phyloP scores from a whole-genome alignment of 2,888 invertebrate genomes.

The Schrankia costaestrigalis region DNA sequence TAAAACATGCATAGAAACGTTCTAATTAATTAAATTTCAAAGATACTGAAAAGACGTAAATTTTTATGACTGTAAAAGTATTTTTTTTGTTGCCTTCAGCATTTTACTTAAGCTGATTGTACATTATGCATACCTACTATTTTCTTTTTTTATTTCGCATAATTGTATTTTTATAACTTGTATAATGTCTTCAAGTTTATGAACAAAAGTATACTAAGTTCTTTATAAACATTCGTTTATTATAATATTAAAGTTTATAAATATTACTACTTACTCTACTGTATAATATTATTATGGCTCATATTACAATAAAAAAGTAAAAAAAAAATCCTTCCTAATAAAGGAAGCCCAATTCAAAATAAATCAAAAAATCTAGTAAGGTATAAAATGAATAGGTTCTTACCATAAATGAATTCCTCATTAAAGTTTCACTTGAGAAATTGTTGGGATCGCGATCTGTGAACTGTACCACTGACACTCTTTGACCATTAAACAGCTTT shows the following conservation, averaged over 20 bases:
- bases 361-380: no score
- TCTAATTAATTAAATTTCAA: not conserved
- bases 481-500: constrained; percentile 51
- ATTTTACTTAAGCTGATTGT: not conserved
- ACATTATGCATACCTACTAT: not conserved
- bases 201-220: no score
- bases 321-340: no score
- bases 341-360: no score
- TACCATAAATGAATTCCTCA: constrained; percentile 64
- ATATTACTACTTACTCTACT: not conserved
- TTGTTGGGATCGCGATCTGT: constrained; percentile 42
- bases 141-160: not conserved
- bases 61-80: no score
- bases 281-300: not conserved
- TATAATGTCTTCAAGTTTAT: no score
- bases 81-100: no score
- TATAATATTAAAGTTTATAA: no score
- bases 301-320: no score
- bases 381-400: not conserved
- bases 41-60: no score
- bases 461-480: constrained; percentile 52
- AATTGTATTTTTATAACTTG: not conserved
- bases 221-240: no score
- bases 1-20: constrained; percentile 29
- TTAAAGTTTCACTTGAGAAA: constrained; percentile 49